Conservation (phyloP, 2,113 vertebrate genomes). For the Origma solitaria region DNA sequence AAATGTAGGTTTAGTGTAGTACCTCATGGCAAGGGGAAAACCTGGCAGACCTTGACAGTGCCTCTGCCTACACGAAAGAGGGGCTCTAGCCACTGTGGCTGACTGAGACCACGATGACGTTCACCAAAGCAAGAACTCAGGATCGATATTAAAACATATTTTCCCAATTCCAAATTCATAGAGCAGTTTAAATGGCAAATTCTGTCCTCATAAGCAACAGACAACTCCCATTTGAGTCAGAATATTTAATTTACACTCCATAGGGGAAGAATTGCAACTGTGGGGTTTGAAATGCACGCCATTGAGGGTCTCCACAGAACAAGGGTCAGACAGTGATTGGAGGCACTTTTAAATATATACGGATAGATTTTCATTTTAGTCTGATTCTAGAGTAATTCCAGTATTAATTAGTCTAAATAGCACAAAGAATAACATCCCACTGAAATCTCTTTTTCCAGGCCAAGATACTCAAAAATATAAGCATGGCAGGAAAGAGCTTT, state of each 20-base stretch:
- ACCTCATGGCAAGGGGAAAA: not conserved
- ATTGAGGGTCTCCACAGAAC: not conserved
- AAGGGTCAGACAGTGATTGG: not conserved
- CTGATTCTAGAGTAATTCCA: not conserved
- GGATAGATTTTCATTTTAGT: not conserved
- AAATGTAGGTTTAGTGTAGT: not conserved
- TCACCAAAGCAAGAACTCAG: not conserved
- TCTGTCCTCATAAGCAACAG: not conserved
- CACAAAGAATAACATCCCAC: not conserved
- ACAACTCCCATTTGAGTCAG: not conserved
- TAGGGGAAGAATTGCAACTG: not conserved
- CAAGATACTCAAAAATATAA: not conserved
- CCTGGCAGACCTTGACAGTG: not conserved
- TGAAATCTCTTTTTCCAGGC: not conserved
- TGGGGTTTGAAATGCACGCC: not conserved
- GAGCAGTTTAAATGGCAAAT: not conserved
- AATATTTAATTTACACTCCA: not conserved
- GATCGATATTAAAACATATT: not conserved
- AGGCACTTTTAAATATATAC: not conserved
- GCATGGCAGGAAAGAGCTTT: not conserved
- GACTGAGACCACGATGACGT: not conserved
- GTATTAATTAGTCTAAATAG: not conserved
- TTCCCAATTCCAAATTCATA: not conserved
- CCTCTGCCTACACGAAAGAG: not conserved
- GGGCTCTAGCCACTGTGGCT: not conserved